A percentile compares a stretch with the other conserved stretches of the same genome.
These are phyloP conservation scores for Achroia grisella DNA, from an alignment of 1,140 invertebrate species.

Conservation along the genomic window DNA sequence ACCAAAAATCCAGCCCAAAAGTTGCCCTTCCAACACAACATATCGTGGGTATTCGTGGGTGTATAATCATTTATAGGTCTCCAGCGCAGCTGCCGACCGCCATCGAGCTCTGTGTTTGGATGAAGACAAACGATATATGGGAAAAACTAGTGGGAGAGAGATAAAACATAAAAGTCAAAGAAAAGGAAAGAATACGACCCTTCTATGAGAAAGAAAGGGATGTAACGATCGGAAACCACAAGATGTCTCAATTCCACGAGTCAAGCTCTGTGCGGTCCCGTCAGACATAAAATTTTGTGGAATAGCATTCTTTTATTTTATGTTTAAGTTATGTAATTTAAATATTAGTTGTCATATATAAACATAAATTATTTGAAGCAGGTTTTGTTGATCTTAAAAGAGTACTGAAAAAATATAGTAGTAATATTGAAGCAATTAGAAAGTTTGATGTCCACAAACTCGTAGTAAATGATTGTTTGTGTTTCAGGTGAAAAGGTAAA, in stretches of 20 bases:
- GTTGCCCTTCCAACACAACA: slow-evolving; percentile 29
- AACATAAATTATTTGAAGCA: too few relatives aligned
- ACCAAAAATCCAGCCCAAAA: slow-evolving; percentile 15
- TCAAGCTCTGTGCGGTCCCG: slow-evolving; percentile 63
- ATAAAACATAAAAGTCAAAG: slow-evolving; percentile 48
- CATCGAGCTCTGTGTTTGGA: slow-evolving; percentile 64
- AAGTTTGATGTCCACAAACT: too few relatives aligned
- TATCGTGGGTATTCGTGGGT: slow-evolving; percentile 32
- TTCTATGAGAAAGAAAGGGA: slow-evolving; percentile 44
- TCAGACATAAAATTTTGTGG: slow-evolving; percentile 60
- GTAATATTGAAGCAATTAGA: too few relatives aligned
- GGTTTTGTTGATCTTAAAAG: too few relatives aligned
- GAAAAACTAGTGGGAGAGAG: slow-evolving; percentile 50
- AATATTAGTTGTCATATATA: slow-evolving; percentile 11
- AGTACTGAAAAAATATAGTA: too few relatives aligned
- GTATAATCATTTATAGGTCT: slow-evolving; percentile 65
- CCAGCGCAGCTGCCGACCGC: slow-evolving; percentile 62
- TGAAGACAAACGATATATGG: slow-evolving; percentile 57
- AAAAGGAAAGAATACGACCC: slow-evolving; percentile 48
- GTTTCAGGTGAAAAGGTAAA: too few relatives aligned
- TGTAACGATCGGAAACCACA: slow-evolving; percentile 68
- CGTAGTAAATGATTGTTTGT: too few relatives aligned
- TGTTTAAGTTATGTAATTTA: slow-evolving; percentile 26
- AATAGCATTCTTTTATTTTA: slow-evolving; percentile 52
- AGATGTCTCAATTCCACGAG: slow-evolving; percentile 72